These are phyloP conservation scores for Sebastes schlegelii DNA, from an alignment of 2,113 vertebrate species.

Conservation along the genomic window DNA sequence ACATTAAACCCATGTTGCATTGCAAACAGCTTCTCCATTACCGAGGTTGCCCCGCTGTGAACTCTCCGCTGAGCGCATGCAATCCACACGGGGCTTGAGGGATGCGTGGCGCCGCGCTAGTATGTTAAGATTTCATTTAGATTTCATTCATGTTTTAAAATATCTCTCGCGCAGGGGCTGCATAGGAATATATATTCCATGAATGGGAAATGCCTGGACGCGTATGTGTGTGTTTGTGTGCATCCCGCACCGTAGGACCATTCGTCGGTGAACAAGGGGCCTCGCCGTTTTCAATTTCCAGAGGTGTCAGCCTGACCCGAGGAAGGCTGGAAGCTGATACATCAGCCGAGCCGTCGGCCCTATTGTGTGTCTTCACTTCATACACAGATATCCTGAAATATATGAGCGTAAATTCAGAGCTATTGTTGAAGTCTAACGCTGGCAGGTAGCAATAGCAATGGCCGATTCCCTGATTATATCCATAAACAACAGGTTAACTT, in stretches of 20 bases:
- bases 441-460: slow-evolving; percentile 57
- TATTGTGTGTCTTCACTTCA: slow-evolving; percentile 74
- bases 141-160: slow-evolving; percentile 83
- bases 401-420: slow-evolving; percentile 56
- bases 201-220: slow-evolving; percentile 70
- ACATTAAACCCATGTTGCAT: slow-evolving; percentile 52
- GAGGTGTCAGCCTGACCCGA: slow-evolving; percentile 75
- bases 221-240: slow-evolving; percentile 51
- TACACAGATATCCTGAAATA: slow-evolving; percentile 68
- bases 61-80: slow-evolving; percentile 50
- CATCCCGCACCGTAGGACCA: slow-evolving; percentile 44
- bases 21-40: slow-evolving; percentile 67
- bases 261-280: slow-evolving; percentile 73
- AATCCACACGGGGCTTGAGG: slow-evolving; percentile 54
- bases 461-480: slow-evolving; percentile 62
- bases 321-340: slow-evolving; percentile 69
- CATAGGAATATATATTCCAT: slow-evolving; percentile 75
- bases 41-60: slow-evolving; percentile 45
- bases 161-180: slow-evolving; percentile 60
- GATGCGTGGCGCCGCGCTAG: slow-evolving; percentile 23
- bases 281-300: slow-evolving; percentile 80
- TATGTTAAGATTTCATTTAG: slow-evolving; percentile 84
- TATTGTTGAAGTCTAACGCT: slow-evolving; percentile 58
- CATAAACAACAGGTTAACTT: slow-evolving; percentile 72
- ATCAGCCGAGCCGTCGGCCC: slow-evolving; percentile 59